A percentile compares a stretch with the other conserved stretches of the same genome.
Evolutionary conservation across 1,140 invertebrate genomes (phyloP).

Genomic region (Drosophila saltans): DNA sequence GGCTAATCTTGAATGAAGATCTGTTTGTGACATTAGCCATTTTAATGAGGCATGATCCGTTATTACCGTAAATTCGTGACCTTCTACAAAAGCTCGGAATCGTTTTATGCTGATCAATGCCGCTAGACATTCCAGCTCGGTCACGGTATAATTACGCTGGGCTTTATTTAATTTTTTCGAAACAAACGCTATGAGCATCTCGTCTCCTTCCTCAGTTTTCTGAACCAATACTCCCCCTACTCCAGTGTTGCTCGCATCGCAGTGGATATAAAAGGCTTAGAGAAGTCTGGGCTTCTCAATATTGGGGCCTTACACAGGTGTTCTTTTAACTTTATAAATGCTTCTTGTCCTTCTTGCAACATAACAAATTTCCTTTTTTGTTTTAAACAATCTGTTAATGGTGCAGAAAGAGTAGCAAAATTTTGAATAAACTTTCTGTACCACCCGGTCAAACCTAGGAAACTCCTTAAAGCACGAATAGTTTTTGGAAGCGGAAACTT

Average conservation of each 20-base stretch:
- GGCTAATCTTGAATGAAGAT: neutral
- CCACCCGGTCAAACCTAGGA: slow-evolving; percentile 3
- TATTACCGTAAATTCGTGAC: neutral
- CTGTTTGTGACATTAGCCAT: neutral
- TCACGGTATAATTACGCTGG: neutral
- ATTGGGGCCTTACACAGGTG: no score
- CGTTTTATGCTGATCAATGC: neutral
- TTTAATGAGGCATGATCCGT: neutral
- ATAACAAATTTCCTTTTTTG: no score
- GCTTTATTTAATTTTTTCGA: slow-evolving; percentile 1
- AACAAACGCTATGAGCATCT: neutral
- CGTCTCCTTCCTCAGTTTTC: no score
- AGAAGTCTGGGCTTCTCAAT: no score
- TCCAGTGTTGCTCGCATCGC: no score
- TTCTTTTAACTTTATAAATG: no score
- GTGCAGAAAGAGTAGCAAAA: neutral
- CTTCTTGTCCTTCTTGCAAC: no score
- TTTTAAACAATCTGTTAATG: neutral
- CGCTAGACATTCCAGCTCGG: neutral
- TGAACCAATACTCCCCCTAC: no score
- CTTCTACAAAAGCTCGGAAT: neutral
- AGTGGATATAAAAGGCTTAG: no score
- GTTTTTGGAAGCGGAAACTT: slow-evolving; percentile 3
- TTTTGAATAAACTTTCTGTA: neutral
- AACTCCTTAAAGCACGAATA: neutral